phyloP scores from a whole-genome alignment of 2,888 invertebrate genomes.

The Eustalomyia histrio region DNA sequence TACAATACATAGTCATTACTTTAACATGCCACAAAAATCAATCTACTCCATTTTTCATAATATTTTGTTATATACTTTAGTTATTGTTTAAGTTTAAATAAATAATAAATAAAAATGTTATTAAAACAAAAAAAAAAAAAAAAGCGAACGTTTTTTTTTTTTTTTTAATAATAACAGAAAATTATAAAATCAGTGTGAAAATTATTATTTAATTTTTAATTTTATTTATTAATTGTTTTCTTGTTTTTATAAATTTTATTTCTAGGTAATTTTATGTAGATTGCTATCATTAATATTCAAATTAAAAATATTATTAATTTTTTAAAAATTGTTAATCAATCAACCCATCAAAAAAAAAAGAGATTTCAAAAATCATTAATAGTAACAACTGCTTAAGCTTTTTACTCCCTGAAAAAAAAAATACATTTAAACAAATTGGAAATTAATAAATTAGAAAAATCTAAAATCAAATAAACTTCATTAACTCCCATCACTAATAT shows the following conservation, averaged over 20 bases:
- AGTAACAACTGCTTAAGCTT: constrained; percentile 4
- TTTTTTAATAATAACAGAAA: too few species aligned
- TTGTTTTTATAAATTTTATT: constrained; percentile 68
- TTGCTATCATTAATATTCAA: constrained; percentile 70
- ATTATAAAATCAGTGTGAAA: too few species aligned
- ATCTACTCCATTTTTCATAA: not conserved
- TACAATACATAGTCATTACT: not conserved
- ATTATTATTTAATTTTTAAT: not conserved
- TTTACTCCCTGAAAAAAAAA: not conserved
- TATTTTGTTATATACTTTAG: not conserved
- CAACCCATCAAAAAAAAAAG: constrained; percentile 3
- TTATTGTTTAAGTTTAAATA: not conserved
- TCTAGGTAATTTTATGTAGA: constrained; percentile 80
- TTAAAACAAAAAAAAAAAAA: too few species aligned
- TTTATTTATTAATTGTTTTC: constrained; percentile 48
- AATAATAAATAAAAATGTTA: too few species aligned
- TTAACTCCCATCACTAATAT: constrained; percentile 15
- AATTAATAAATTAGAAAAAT: not conserved
- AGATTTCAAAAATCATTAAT: not conserved
- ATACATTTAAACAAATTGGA: not conserved
- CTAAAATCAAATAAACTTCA: constrained; percentile 27
- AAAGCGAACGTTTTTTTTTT: too few species aligned
- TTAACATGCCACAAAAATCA: not conserved
- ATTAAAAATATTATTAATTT: constrained; percentile 15
- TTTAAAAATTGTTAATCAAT: constrained; percentile 33